Base-by-base conservation (phyloP, 92 coral and sea anemone species). In the Galaxea fascicularis region DNA sequence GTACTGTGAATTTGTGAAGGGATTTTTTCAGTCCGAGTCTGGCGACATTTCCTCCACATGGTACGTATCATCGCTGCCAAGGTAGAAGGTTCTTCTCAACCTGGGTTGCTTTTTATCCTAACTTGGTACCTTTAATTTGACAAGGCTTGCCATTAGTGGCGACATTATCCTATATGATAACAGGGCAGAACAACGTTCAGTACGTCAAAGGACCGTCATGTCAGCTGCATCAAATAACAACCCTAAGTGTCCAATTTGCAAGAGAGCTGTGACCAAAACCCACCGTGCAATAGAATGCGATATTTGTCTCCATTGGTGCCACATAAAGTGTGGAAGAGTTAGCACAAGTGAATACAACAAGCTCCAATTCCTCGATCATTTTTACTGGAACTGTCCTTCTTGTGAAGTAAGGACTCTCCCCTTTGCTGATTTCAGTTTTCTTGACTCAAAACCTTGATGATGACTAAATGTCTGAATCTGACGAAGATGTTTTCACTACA, bases 401-500 rank as follows among this genome's bases (percentile, higher is more conserved):
- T 67, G 73, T n/a, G 27, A 58, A 58, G 26, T 58, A 58, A 58
- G 65, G 65, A 27, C 65, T 58, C 65, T 58, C 11, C 65, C 65
- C 65, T 58, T 58, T 58, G 65, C 65, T 58, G 65, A 58, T 58
- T 25, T 27, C 65, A 58, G 65, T 58, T 58, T 58, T 58, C 65
- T 58, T 58, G 65, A 58, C 65, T 58, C 65, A n/a, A 31, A 73
- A 31, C 63, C 53, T 46, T 73, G 78, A 73, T 58, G 63, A 73
- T 46, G 78, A 73, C 65, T 58, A 4, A 26, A 58, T 46, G 78
- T 73, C 78, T 46, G 78, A 73, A 73, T 28, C 78, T 73, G 78
- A 73, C 57, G 78, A 73, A 73, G 78, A 73, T 73, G 78, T 73
- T 58, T 58, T 58, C 65, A 58, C 65, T 58, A 58, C 65, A 58